Base-by-base conservation (phyloP, 2,797 vertebrate genomes). In the Phoeniculus purpureus region DNA sequence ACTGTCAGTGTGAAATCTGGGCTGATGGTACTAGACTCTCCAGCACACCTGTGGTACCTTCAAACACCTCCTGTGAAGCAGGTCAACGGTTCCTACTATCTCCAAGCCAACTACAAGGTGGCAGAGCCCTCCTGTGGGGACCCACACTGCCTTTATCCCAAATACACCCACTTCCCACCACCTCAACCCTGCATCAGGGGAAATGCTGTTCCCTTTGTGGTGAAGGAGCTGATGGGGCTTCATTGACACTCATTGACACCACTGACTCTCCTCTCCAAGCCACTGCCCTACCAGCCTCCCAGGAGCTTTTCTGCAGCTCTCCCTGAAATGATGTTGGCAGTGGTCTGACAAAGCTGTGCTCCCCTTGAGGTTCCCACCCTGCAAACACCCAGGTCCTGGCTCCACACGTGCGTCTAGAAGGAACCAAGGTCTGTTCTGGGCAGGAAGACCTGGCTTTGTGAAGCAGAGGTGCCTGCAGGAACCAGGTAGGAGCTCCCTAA, bases 61-160 rank as follows among this genome's bases (percentile, higher is more conserved):
- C 5, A 20, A 92, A 78, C n/a, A n/a, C n/a, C n/a, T n/a, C n/a
- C n/a, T n/a, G n/a, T n/a, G 48, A 5, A 56, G 43, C 16, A 31
- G 5, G 10, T 29, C 40, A 47, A 18, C 13, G 12, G 8, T 7
- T 62, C 0, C 0, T 10, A 8, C n/a, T 4, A 2, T 7, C 73
- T 61, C 20, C 31, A 14, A 52, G 18, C 25, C 64, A 66, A 1
- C 12, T 14, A 2, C 6, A 3, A 34, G 55, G 12, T 1, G 25
- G 26, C 4, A n/a, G 26, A 59, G 27, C 21, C 37, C 31, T 54
- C 43, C 52, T 7, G 40, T 3, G 25, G 50, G n/a, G 16, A 29
- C 21, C 54, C 2, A 0, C 17, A 1, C 6, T 12, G 43, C 10
- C n/a, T 43, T 45, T 16, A 56, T 31, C 59, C 64, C 59, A 52